Conservation (phyloP, 2,113 vertebrate genomes). For the Setophaga coronata region DNA sequence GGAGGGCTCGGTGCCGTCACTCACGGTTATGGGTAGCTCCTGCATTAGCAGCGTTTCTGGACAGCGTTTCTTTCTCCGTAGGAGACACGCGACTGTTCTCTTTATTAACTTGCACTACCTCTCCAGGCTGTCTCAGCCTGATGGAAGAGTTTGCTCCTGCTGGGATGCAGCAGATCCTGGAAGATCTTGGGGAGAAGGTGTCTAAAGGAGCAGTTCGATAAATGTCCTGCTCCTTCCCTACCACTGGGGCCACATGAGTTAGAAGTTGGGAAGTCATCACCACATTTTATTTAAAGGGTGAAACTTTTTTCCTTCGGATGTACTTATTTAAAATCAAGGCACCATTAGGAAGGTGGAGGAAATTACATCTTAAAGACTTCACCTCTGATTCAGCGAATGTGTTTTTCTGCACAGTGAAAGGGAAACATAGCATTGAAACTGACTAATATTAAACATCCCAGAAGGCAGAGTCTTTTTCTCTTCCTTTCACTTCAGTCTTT, state of each 20-base stretch:
- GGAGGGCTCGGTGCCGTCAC: not conserved
- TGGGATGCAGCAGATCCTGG: not conserved
- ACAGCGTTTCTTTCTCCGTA: not conserved
- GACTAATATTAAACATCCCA: not conserved
- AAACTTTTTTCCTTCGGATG: not conserved
- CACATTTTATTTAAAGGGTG: not conserved
- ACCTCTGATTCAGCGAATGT: not conserved
- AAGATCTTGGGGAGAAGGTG: not conserved
- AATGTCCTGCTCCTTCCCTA: not conserved
- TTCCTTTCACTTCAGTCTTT: not conserved
- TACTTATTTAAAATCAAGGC: not conserved
- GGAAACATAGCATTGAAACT: not conserved
- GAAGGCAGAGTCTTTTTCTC: not conserved
- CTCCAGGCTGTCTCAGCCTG: not conserved
- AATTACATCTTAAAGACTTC: not conserved
- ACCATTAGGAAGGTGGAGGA: not conserved
- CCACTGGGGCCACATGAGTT: not conserved
- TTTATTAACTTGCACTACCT: not conserved
- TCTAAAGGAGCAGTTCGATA: not conserved
- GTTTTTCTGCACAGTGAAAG: not conserved
- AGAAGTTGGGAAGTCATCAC: not conserved
- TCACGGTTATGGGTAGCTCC: not conserved
- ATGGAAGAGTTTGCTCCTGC: not conserved
- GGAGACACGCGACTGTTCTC: not conserved
- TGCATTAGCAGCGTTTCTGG: not conserved